Conservation (phyloP, 92 coral and sea anemone species). For the Virgularia gustaviana region DNA sequence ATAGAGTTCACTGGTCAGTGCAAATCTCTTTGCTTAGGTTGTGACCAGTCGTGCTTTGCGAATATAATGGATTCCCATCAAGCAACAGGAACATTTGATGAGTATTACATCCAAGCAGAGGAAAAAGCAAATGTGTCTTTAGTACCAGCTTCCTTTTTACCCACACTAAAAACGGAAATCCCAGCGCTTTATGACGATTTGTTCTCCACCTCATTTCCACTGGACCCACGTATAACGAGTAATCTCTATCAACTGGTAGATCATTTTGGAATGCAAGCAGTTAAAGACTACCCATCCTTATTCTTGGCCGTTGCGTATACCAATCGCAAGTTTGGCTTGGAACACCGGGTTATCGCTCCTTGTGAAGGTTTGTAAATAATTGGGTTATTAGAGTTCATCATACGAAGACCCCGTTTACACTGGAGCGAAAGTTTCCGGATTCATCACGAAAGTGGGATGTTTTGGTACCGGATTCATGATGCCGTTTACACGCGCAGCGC, state of each 20-base stretch:
- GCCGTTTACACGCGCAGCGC: too few species aligned
- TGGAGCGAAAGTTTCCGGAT: too few species aligned
- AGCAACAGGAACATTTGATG: conserved; percentile 2
- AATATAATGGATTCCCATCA: not conserved
- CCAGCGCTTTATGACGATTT: conserved; percentile 17
- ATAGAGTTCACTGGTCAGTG: too few species aligned
- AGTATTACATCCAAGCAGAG: conserved; percentile 5
- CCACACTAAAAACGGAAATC: conserved; percentile 3
- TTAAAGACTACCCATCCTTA: conserved; percentile 4
- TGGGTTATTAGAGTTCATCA: too few species aligned
- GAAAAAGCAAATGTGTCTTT: not conserved
- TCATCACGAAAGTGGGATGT: too few species aligned
- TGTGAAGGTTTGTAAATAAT: conserved; percentile 33
- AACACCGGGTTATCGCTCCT: not conserved
- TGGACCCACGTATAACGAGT: not conserved
- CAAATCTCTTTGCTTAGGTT: too few species aligned
- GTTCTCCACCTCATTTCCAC: conserved; percentile 22
- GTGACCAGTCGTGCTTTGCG: conserved; percentile 4
- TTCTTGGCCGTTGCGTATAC: conserved; percentile 6
- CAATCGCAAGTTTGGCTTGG: not conserved
- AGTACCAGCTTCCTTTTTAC: not conserved
- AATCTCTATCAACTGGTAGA: conserved; percentile 3
- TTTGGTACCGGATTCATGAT: too few species aligned
- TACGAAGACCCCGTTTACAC: too few species aligned
- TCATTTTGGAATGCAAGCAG: conserved; percentile 25